Percentiles rank a stretch among this genome's conserved stretches.
phyloP scores from a whole-genome alignment of 2,797 vertebrate species.

The Anableps anableps region DNA sequence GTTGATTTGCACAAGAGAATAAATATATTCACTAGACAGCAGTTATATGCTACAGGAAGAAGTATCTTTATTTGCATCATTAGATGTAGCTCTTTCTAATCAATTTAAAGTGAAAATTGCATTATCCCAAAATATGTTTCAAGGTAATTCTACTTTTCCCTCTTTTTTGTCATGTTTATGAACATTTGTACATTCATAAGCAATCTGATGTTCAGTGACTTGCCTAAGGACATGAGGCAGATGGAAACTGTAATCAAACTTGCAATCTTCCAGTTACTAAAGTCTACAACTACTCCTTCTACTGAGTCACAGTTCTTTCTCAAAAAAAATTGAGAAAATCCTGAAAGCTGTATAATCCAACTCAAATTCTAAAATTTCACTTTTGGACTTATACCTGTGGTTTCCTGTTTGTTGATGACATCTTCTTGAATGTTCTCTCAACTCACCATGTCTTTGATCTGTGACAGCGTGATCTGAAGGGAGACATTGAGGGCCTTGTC shows the following conservation, averaged over 20 bases:
- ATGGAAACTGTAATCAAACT: background rate
- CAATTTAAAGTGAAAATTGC: background rate
- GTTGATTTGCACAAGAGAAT: background rate
- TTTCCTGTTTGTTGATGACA: background rate
- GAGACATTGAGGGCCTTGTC: constrained; percentile 94
- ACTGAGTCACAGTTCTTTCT: background rate
- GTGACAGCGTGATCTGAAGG: constrained; percentile 94
- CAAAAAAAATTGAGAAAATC: background rate
- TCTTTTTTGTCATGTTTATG: background rate
- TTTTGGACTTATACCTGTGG: background rate
- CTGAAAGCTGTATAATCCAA: background rate
- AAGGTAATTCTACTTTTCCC: background rate
- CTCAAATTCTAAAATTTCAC: background rate
- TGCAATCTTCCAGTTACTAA: background rate
- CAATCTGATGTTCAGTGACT: background rate
- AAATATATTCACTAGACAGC: background rate
- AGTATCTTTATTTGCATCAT: background rate
- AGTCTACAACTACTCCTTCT: background rate
- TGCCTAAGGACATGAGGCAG: background rate
- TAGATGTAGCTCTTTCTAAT: background rate
- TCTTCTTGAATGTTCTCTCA: constrained; percentile 17
- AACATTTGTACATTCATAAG: background rate
- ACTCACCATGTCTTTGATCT: constrained; percentile 98
- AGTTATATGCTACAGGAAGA: background rate
- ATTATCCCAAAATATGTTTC: background rate